Conservation (phyloP, 2,797 vertebrate genomes). For the Helostoma temminkii region DNA sequence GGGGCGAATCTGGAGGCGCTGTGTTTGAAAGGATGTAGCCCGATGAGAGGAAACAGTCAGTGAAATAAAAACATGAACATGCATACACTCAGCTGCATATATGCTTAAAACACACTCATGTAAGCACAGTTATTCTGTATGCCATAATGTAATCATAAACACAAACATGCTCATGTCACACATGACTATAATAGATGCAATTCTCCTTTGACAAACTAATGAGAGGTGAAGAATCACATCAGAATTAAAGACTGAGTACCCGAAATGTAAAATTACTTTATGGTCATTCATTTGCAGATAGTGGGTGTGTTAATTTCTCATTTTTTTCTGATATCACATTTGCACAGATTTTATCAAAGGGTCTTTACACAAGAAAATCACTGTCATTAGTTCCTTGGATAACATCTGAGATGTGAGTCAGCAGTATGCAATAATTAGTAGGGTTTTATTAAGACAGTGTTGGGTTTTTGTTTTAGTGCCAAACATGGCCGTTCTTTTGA, state of each 20-base stretch:
- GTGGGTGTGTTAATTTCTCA: too few relatives aligned
- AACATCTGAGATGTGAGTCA: background rate
- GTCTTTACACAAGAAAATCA: background rate
- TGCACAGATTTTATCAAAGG: background rate
- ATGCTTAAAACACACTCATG: conserved; percentile 14
- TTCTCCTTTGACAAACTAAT: conserved; percentile 2
- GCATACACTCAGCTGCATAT: background rate
- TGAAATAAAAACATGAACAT: conserved; percentile 33
- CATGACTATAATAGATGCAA: conserved; percentile 10
- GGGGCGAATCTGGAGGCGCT: conserved; percentile 68
- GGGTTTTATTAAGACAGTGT: conserved; percentile 2
- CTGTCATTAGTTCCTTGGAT: background rate
- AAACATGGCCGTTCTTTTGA: conserved; percentile 20
- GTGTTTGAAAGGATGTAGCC: conserved; percentile 54
- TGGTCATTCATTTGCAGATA: background rate
- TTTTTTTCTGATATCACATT: conserved; percentile 2
- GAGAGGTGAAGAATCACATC: background rate
- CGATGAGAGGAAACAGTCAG: conserved; percentile 32
- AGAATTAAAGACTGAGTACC: background rate
- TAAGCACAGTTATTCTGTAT: conserved; percentile 19
- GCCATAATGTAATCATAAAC: conserved; percentile 20
- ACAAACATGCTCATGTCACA: conserved; percentile 17
- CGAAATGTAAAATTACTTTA: background rate
- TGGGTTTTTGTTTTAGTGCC: background rate
- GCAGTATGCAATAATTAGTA: background rate